Base-by-base conservation (phyloP, 2,113 vertebrate genomes). In the Phyllopteryx taeniolatus region DNA sequence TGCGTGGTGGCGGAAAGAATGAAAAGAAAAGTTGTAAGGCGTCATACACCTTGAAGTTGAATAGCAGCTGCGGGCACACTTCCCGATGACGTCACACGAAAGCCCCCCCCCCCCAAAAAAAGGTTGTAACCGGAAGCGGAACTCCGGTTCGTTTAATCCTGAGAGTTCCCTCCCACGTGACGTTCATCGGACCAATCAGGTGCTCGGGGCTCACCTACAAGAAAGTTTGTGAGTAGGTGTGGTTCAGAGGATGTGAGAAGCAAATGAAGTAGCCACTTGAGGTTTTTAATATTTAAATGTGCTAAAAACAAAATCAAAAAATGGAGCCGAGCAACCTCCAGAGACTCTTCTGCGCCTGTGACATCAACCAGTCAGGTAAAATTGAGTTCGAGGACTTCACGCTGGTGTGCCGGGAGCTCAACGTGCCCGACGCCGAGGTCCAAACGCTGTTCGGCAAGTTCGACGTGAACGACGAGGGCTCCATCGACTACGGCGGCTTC, bases 361-460 rank as follows among this genome's bases (percentile, higher is more conserved):
- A 94, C 43, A 81, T 93, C 70, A 92, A 94, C 75, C 90, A 83
- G 27, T 92, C 92, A 4, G 93, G 94, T 1, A 72, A 67, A 61
- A 93, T 94, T 2, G 93, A 94, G 74, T 89, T 84, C 20, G 91
- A 90, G 39, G 93, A 94, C 79, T 93, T 94, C 72, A 83, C 71
- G 0, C 73, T 72, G 0, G 91, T 94, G 7, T 94, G 94, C 64
- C 73, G 71, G 5, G 94, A 94, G 70, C 91, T 93, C 12, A 79
- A 74, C 75, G 90, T 94, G 5, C 86, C 91, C 0, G 81, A 78
- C 2, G 39, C 59, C 0, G 86, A 93, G 70, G 79, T 91, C 11
- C 47, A 27, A 15, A 72, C 83, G 8, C 75, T 94, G 64, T 94
- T 94, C 67, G 78, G 81, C 62, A 90, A 87, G 81, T 92, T 94